Evolutionary conservation across 2,888 invertebrate genomes (phyloP), one percentile per base, ranked within the genome.

Genomic region (Penaeus monodon): DNA sequence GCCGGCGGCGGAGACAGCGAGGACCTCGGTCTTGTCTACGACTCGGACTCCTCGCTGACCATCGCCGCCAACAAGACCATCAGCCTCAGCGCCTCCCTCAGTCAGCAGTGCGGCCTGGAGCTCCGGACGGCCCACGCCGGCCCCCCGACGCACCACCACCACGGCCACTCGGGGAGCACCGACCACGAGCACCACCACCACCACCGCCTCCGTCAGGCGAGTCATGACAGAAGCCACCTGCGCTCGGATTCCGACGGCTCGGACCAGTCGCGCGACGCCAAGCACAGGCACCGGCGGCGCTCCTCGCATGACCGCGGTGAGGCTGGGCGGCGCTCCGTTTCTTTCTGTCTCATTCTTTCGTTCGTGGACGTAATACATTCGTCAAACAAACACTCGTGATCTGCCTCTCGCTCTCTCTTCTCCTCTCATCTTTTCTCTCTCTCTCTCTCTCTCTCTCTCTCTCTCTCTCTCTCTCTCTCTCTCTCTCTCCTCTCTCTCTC

Each of bases 31-130:
- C 86, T 88, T 17, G 90, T 90, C 38, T 91, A 92, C 81, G 92
- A 92, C 83, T 92, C 92, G 0, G 92, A 92, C 88, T 92, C 91
- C 4, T 92, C 92, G 1, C 90, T 92, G 33, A 92, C 92, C 0
- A 89, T 91, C 70, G 92, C 92, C 17, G 92, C 92, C 78, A 92
- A 92, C 83, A 92, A 92, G 85, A 91, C 91, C 76, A 91, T 92
- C 44, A 92, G 91, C 77, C 89, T 92, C 74, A 92, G 91, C 86
- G 91, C 91, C 63, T 92, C 92, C 7, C 90, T 92, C 29, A 91
- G 92, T 24, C 91, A 92, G 88, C 91, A 91, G 88, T 92, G 92
- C 84, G 91, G 91, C 17, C 88, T 91, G 63, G 91, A 91, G 84
- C 89, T 91, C 86, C 91, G 57, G 57, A 65, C 73, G 17, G 84